Evolutionary conservation across 2,797 vertebrate genomes (phyloP).

Genomic region (Ispidina picta): DNA sequence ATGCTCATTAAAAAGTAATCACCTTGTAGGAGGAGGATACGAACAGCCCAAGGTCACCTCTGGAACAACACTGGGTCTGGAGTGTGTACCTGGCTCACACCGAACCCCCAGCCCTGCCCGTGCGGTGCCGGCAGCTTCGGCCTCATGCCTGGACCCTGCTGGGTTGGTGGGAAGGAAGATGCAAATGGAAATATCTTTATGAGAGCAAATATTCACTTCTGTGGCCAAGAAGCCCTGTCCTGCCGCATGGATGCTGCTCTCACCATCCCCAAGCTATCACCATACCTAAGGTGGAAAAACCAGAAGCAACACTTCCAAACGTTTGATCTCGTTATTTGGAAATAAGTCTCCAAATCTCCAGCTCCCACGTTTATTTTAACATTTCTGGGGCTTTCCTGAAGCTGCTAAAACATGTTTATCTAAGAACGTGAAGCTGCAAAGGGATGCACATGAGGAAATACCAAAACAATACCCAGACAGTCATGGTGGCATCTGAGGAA

Average conservation of each 20-base stretch:
- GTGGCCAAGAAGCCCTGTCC: rapidly evolving
- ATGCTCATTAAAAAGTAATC: conserved; percentile 40
- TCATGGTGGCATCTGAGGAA: not conserved
- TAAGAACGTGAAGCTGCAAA: not conserved
- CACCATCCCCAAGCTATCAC: not conserved
- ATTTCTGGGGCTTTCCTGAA: not conserved
- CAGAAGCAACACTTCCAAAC: rapidly evolving
- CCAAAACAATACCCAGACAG: not conserved
- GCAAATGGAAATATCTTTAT: not conserved
- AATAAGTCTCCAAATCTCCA: not conserved
- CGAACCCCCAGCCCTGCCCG: not conserved
- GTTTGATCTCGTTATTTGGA: not conserved
- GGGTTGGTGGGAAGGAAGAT: not conserved
- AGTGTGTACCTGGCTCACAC: not conserved
- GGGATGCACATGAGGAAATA: not conserved
- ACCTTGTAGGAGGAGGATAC: not conserved
- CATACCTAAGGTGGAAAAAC: not conserved
- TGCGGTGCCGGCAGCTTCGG: not conserved
- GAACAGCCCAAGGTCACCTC: not conserved
- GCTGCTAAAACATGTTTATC: not conserved
- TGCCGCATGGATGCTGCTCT: rapidly evolving
- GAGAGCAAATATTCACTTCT: not conserved
- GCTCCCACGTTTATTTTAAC: not conserved
- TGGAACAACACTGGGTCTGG: not conserved
- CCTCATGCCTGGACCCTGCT: not conserved